These are phyloP conservation scores for Synergus gifuensis DNA, from an alignment of 2,888 invertebrate genomes.

Conservation along the genomic window DNA sequence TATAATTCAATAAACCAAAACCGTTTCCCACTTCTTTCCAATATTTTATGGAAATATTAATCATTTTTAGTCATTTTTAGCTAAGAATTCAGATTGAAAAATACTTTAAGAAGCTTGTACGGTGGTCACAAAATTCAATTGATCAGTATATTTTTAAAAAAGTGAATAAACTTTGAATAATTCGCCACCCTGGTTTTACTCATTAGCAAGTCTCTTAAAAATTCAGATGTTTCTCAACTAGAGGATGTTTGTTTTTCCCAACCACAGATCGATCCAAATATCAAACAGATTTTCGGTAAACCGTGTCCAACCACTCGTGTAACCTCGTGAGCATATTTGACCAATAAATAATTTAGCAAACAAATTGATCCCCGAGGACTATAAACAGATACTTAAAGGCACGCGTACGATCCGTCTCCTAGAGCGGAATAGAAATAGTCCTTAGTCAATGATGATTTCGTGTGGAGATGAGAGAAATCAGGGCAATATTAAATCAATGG, in stretches of 20 bases:
- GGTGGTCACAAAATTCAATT: too few species aligned
- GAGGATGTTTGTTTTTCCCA: constrained; percentile 73
- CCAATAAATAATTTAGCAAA: constrained; percentile 78
- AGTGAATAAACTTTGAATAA: too few species aligned
- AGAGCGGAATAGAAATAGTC: constrained; percentile 44
- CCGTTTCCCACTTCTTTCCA: not conserved
- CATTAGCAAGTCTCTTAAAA: not conserved
- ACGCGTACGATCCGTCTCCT: constrained; percentile 65
- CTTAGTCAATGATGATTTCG: not conserved
- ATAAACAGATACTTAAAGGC: constrained; percentile 78
- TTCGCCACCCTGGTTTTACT: too few species aligned
- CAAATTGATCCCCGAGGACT: constrained; percentile 77
- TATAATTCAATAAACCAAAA: not conserved
- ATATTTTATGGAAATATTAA: not conserved
- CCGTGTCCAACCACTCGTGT: constrained; percentile 65
- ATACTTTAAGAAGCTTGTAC: too few species aligned
- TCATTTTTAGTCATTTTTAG: too few species aligned
- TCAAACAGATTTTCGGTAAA: constrained; percentile 71
- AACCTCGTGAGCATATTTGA: constrained; percentile 73
- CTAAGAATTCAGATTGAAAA: too few species aligned
- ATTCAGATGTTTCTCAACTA: not conserved
- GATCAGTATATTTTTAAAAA: too few species aligned
- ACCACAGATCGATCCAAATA: constrained; percentile 63
- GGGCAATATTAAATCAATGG: constrained; percentile 62
- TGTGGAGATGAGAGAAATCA: constrained; percentile 1